A percentile compares a stretch with the other conserved stretches of the same genome.
phyloP scores from a whole-genome alignment of 2,113 vertebrate species.

The Oreochromis aureus region DNA sequence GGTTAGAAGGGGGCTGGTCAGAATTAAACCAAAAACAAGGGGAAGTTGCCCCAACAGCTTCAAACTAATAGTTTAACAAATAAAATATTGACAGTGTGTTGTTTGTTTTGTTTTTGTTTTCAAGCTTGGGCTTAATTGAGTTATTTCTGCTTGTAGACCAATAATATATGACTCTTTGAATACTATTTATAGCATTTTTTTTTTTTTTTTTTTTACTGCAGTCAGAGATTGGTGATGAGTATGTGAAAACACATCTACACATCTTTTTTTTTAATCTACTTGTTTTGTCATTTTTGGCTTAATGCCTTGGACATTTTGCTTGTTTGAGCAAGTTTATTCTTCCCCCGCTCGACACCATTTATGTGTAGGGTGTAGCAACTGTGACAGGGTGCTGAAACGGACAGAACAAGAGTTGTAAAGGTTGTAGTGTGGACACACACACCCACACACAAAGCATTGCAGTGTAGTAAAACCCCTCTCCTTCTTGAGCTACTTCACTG shows the following conservation, averaged over 20 bases:
- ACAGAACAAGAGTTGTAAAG: not conserved
- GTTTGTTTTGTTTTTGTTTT: not conserved
- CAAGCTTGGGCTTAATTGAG: not conserved
- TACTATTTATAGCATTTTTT: not conserved
- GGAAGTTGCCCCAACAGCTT: not conserved
- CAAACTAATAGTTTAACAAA: not conserved
- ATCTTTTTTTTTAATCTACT: not conserved
- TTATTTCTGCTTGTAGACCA: not conserved
- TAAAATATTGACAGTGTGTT: not conserved
- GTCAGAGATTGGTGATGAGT: not conserved
- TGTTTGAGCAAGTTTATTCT: slow-evolving; percentile 31
- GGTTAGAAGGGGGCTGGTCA: slow-evolving; percentile 9
- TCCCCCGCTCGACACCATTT: not conserved
- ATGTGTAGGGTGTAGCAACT: not conserved
- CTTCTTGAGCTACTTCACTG: slow-evolving; percentile 12
- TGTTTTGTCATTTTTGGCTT: not conserved
- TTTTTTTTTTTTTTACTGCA: not conserved
- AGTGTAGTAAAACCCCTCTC: not conserved
- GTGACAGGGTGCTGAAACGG: not conserved
- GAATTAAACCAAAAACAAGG: slow-evolving; percentile 4
- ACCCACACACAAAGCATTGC: not conserved
- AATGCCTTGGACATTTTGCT: slow-evolving; percentile 9
- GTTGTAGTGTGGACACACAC: not conserved
- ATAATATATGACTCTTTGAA: not conserved
- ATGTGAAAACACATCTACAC: not conserved